Conservation (phyloP, 2,797 vertebrate species). For the Sebastes reedi region DNA sequence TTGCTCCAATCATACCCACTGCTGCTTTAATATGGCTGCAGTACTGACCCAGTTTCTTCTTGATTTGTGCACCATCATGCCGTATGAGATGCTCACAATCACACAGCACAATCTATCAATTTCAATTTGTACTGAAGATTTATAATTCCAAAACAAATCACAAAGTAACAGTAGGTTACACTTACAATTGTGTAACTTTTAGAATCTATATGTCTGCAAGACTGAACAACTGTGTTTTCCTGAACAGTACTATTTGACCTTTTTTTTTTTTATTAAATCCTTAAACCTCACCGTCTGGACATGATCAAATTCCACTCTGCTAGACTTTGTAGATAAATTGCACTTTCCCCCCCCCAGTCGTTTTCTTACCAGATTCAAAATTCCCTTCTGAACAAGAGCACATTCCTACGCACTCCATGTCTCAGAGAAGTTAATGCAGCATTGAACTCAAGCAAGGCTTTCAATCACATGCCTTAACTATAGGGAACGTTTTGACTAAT, state of each 20-base stretch:
- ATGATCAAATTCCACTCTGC: not conserved
- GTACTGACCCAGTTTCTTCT: not conserved
- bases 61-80: not conserved
- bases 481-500: not conserved
- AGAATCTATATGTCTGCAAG: not conserved
- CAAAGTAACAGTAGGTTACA: not conserved
- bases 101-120: not conserved
- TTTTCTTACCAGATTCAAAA: constrained; percentile 2
- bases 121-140: not conserved
- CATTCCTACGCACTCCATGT: not conserved
- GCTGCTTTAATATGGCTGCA: not conserved
- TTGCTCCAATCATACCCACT: too few species aligned
- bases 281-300: not conserved
- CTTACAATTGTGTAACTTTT: not conserved
- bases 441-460: not conserved
- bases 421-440: not conserved
- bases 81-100: not conserved
- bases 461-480: not conserved
- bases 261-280: not conserved
- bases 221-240: not conserved
- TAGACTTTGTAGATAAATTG: not conserved
- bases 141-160: not conserved
- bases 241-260: not conserved
- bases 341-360: not conserved
- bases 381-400: not conserved